Evolutionary conservation across 2,113 vertebrate genomes (phyloP), one percentile per base, ranked within the genome.

Genomic region (Oreotrochilus melanogaster): DNA sequence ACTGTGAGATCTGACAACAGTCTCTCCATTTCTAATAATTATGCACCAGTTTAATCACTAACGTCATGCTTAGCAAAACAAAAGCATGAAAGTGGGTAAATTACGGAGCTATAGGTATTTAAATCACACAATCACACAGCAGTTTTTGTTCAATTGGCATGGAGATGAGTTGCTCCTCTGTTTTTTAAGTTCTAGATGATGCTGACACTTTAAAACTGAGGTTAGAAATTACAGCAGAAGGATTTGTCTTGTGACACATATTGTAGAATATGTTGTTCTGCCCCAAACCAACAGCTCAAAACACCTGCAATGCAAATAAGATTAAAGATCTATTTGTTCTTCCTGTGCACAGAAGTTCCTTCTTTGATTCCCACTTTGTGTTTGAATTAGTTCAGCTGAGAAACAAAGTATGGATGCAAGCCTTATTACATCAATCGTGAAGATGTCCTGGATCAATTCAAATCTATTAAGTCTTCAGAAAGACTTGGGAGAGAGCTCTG

Each of bases 101-200:
- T 98, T 95, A 98, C 95, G 97, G 97, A 96, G 97, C 97, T 97
- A 97, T 98, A 98, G 97, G 98, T 98, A 98, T 98, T 98, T 97
- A 98, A 98, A 98, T 98, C 97, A 98, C 89, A 96, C 80, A 98
- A 98, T 98, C 97, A 98, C 89, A 96, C 80, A 78, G 95, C 93
- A 96, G 91, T 97, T 92, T 96, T 94, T 91, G 43, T 98, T 97
- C 96, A 97, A 96, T 97, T 97, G 94, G 96, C 94, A 97, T 97
- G 95, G 92, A 98, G 98, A 98, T 98, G 97, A 98, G 97, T 94
- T 76, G 82, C 37, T 93, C 54, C 48, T 14, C 86, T 97, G 95
- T 97, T 19, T 98, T 95, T 56, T 93, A 62, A 91, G 97, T 97
- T 98, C 96, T 95, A 92, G 97, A 98, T 98, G 97, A 97, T 93